Evolutionary conservation across 1,140 invertebrate species (phyloP).

Genomic region (Lutraria rhynchaena): DNA sequence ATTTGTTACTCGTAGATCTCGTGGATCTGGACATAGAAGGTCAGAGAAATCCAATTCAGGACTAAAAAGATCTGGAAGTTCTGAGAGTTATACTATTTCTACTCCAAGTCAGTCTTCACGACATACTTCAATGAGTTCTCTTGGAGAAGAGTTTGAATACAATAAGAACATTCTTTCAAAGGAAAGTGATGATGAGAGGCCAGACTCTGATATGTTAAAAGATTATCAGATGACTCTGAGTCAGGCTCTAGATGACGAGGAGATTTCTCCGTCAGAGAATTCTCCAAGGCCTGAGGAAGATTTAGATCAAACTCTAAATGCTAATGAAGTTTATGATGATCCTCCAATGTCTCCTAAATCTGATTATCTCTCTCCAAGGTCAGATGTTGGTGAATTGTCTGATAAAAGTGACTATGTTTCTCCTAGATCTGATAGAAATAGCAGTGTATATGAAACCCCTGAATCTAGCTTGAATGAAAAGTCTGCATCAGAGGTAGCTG

Average conservation of each 20-base stretch:
- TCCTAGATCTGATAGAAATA: conserved; percentile 52
- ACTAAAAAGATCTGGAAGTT: conserved; percentile 61
- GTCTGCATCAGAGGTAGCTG: background rate
- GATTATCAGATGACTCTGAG: conserved; percentile 75
- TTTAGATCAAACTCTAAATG: conserved; percentile 65
- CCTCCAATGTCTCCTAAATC: conserved; percentile 14
- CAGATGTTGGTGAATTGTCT: conserved; percentile 43
- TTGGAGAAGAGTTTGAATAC: conserved; percentile 66
- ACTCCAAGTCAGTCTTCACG: conserved; percentile 71
- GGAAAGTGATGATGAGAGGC: conserved; percentile 70
- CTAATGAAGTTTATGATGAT: conserved; percentile 36
- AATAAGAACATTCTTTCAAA: conserved; percentile 63
- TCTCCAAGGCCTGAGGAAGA: conserved; percentile 38
- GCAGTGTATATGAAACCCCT: conserved; percentile 72
- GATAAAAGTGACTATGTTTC: conserved; percentile 40
- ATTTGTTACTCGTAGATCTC: conserved; percentile 72
- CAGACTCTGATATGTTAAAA: conserved; percentile 73
- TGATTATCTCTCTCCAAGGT: conserved; percentile 55
- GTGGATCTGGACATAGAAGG: conserved; percentile 54
- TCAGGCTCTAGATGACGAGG: conserved; percentile 65
- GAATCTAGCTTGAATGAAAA: conserved; percentile 68
- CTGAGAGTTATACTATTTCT: conserved; percentile 76
- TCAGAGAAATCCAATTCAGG: conserved; percentile 51
- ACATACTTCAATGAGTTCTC: conserved; percentile 71
- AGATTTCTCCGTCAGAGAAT: conserved; percentile 29